Evolutionary conservation across 2,888 invertebrate genomes (phyloP).

Genomic region (Caenorhabditis sp.): DNA sequence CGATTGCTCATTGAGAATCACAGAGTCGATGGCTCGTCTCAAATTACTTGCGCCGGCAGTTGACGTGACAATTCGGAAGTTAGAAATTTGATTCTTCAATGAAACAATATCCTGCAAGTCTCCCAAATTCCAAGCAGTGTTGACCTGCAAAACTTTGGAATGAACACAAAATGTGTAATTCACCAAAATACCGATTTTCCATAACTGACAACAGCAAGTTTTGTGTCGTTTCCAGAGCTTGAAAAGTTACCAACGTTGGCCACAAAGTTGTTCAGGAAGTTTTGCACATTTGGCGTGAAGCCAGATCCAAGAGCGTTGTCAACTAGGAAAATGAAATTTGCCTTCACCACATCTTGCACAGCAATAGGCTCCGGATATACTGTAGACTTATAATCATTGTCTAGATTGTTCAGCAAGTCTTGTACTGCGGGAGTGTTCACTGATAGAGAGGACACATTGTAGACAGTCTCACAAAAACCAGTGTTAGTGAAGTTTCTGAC

Average conservation of each 20-base stretch:
- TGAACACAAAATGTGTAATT: too few relatives aligned
- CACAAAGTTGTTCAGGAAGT: conserved; percentile 42
- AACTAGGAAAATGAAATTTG: conserved; percentile 56
- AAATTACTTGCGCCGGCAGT: conserved; percentile 36
- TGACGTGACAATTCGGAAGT: conserved; percentile 22
- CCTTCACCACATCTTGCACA: conserved; percentile 17
- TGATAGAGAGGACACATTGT: conserved; percentile 27
- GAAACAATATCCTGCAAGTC: conserved; percentile 38
- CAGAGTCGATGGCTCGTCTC: conserved; percentile 58
- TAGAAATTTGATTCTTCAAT: conserved; percentile 21
- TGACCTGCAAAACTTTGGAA: not conserved
- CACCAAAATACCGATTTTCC: conserved; percentile 19
- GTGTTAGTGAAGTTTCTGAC: conserved; percentile 62
- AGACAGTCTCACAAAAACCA: conserved; percentile 54
- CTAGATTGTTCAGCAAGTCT: conserved; percentile 40
- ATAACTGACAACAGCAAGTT: conserved; percentile 50
- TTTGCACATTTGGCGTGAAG: conserved; percentile 23
- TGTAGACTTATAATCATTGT: conserved; percentile 56
- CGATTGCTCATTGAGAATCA: conserved; percentile 51
- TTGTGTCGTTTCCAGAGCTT: conserved; percentile 49
- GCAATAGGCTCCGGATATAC: conserved; percentile 56
- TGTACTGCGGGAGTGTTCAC: conserved; percentile 32
- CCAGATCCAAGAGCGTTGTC: conserved; percentile 38
- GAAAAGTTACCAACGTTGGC: conserved; percentile 57
- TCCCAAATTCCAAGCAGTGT: conserved; percentile 17